Conservation (phyloP, 2,797 vertebrate genomes). For the Luscinia luscinia region DNA sequence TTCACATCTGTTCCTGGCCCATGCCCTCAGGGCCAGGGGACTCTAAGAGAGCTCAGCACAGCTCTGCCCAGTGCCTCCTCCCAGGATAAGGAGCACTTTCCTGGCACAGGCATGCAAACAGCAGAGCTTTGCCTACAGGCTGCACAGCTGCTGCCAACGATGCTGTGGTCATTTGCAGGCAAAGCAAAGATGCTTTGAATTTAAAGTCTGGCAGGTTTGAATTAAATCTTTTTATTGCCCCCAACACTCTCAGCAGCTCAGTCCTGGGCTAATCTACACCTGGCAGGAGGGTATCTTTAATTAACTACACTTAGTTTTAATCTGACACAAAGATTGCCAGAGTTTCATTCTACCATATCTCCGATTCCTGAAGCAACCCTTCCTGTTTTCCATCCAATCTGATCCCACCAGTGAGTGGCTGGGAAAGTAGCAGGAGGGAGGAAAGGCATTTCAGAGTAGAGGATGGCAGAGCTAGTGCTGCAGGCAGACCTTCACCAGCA, state of each 20-base stretch:
- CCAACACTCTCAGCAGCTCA: slow-evolving; percentile 24
- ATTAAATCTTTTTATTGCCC: slow-evolving; percentile 1
- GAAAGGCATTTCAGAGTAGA: not conserved
- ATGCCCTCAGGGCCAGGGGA: not conserved
- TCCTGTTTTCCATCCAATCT: not conserved
- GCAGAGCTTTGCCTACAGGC: slow-evolving; percentile 39
- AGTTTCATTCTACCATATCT: not conserved
- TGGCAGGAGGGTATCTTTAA: slow-evolving; percentile 38
- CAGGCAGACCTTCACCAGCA: not conserved
- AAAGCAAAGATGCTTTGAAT: slow-evolving; percentile 15
- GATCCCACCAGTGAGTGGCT: not conserved
- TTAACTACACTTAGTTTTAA: slow-evolving; percentile 27
- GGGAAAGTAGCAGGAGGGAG: not conserved
- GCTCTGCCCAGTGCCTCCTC: not conserved
- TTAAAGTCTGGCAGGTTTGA: slow-evolving; percentile 6
- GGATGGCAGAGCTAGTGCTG: not conserved
- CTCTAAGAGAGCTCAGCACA: not conserved
- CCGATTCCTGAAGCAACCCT: not conserved
- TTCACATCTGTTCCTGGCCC: not conserved
- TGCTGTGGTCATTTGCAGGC: not conserved
- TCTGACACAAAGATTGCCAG: not conserved
- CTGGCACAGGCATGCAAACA: not conserved
- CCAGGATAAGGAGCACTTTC: not conserved
- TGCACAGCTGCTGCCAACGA: slow-evolving; percentile 26
- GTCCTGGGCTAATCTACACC: slow-evolving; percentile 14